Evolutionary conservation across 2,113 vertebrate species (phyloP).

Genomic region (Oriolus oriolus): DNA sequence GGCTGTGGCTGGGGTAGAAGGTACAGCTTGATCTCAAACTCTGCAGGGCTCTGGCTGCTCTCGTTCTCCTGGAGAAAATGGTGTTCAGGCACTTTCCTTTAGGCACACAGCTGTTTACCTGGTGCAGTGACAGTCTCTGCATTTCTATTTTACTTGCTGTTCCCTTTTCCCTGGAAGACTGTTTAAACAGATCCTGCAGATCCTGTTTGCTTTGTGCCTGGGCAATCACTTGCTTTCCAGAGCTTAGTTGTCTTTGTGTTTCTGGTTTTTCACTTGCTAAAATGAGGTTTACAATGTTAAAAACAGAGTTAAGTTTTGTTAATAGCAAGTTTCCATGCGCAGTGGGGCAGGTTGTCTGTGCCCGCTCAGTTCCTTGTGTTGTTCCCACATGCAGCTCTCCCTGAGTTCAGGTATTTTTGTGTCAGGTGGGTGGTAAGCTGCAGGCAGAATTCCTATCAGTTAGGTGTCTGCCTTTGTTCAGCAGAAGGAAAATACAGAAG

Average conservation of each 20-base stretch:
- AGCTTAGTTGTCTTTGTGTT: not conserved
- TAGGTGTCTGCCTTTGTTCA: not conserved
- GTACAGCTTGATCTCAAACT: not conserved
- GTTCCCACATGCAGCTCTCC: not conserved
- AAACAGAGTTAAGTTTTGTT: not conserved
- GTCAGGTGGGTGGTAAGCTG: not conserved
- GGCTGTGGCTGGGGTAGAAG: not conserved
- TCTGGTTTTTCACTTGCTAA: not conserved
- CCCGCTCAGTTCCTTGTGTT: not conserved
- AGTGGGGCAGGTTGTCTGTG: not conserved
- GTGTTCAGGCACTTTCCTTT: not conserved
- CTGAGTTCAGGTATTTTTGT: not conserved
- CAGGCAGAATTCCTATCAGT: not conserved
- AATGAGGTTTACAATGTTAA: not conserved
- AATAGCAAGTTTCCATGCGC: not conserved
- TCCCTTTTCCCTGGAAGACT: not conserved
- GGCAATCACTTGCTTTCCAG: not conserved
- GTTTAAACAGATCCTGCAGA: not conserved
- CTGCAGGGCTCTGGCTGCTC: not conserved
- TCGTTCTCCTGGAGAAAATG: not conserved
- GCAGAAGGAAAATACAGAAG: not conserved
- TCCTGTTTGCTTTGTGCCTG: not conserved
- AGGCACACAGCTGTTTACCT: not conserved
- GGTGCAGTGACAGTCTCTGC: rapidly evolving
- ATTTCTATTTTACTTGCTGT: not conserved